Evolutionary conservation across 2,888 invertebrate species (phyloP), one percentile per base, ranked within the genome.

Genomic region (Drosophila conformis): DNA sequence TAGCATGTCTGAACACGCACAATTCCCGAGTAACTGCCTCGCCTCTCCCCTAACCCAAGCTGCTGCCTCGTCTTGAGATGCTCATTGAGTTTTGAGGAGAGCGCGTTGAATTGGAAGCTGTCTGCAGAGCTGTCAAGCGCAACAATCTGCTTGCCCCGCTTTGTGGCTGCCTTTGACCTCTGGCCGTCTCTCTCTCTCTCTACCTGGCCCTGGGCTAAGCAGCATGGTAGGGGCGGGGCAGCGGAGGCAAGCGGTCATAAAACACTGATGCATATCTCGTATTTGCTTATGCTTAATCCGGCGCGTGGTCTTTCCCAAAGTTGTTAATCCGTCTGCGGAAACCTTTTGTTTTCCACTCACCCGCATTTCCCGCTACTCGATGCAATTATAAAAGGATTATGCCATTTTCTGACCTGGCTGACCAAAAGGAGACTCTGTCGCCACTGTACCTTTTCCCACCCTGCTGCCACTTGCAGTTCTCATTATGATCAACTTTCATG

Each of bases 381-480:
- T 76, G 89, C 81, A 86, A 88, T 90, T 90, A 90, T 90, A 87
- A 87, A 87, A 86, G 87, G 83, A 90, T 87, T 89, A 76, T 80
- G 76, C 62, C 82, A 83, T 79, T 66, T 68, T 67, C 51, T 71
- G 80, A 71, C 75, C 70, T 46, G 61, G 36, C 61, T 57, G 48
- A 11, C 46, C 27, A 7, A 18, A 25, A 2, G n/a, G 7, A 18
- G 27, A 38, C 18, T n/a, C 27, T 38, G 27, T 51, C 60, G 25
- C 15, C 35, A 49, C 53, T n/a, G 33, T 29, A 35, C 53, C n/a
- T 33, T 51, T 60, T n/a, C 27, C 36, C 31, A n/a, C n/a, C n/a
- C 4, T 48, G 54, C 21, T 15, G 53, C 54, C 68, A 67, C 61
- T 78, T 84, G 67, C 68, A 62, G 49, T 66, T 74, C 76, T 73